phyloP scores from a whole-genome alignment of 2,113 vertebrate species.

The Aix galericulata region DNA sequence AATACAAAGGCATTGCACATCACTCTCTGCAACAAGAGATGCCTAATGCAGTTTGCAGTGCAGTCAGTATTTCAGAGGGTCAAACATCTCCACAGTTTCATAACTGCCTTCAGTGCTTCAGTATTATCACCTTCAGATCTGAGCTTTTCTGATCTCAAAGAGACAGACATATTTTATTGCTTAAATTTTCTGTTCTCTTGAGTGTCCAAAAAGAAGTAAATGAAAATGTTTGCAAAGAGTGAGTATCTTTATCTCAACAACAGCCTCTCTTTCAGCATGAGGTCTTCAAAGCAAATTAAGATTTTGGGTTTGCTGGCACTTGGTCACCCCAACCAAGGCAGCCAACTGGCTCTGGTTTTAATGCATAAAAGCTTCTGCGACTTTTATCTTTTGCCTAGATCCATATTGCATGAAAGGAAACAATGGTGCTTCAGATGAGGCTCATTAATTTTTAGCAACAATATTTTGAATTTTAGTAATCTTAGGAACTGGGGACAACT shows the following conservation, averaged over 20 bases:
- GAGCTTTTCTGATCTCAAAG: not conserved
- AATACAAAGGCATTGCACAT: not conserved
- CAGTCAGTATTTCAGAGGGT: not conserved
- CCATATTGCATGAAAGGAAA: not conserved
- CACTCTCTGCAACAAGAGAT: not conserved
- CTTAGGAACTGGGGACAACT: not conserved
- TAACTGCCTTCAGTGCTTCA: not conserved
- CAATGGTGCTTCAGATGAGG: not conserved
- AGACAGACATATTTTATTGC: not conserved
- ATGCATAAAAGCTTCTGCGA: constrained; percentile 34
- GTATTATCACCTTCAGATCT: not conserved
- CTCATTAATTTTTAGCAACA: not conserved
- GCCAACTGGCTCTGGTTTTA: constrained; percentile 65
- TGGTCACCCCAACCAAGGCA: constrained; percentile 53
- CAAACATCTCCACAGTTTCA: not conserved
- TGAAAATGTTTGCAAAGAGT: not conserved
- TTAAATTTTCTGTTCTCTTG: constrained; percentile 15
- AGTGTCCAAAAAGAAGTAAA: constrained; percentile 25
- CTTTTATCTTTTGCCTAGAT: constrained; percentile 27
- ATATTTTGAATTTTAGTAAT: not conserved
- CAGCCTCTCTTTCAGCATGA: constrained; percentile 75
- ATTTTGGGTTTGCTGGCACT: constrained; percentile 61
- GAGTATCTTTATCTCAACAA: constrained; percentile 43
- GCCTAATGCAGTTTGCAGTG: not conserved
- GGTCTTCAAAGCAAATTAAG: constrained; percentile 62